Evolutionary conservation across 2,888 invertebrate species (phyloP).

Genomic region (Habroteleia sp.): DNA sequence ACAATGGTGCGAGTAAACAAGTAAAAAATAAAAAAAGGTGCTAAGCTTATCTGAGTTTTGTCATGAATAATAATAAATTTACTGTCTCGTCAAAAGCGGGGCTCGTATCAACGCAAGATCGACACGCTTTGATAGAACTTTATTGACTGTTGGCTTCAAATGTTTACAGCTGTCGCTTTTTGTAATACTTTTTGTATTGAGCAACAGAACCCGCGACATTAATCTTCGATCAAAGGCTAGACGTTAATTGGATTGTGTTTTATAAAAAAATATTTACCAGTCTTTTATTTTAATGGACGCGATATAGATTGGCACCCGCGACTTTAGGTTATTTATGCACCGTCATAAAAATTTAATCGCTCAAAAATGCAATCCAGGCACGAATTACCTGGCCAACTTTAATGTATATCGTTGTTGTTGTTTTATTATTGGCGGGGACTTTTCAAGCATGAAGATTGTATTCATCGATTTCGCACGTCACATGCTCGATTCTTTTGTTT

Average conservation of each 20-base stretch:
- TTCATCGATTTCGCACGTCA: slow-evolving; percentile 26
- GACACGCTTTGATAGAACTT: slow-evolving; percentile 24
- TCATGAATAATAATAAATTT: slow-evolving; percentile 22
- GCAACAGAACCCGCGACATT: slow-evolving; percentile 14
- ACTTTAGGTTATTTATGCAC: neutral
- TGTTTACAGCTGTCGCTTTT: slow-evolving; percentile 25
- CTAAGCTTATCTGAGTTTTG: slow-evolving; percentile 20
- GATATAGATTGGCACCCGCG: neutral
- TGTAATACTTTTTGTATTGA: slow-evolving; percentile 7
- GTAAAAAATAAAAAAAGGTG: too few species aligned
- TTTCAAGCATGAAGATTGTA: slow-evolving; percentile 31
- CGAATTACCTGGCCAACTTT: neutral
- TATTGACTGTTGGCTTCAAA: slow-evolving; percentile 22
- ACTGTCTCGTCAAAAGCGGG: slow-evolving; percentile 15
- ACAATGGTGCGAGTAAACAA: too few species aligned
- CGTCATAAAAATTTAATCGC: slow-evolving; percentile 3
- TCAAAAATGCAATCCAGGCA: neutral
- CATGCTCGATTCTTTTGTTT: slow-evolving; percentile 29
- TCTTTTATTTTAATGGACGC: slow-evolving; percentile 13
- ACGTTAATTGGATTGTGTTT: slow-evolving; percentile 19
- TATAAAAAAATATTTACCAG: slow-evolving; percentile 6
- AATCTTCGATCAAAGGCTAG: slow-evolving; percentile 20
- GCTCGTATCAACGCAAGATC: slow-evolving; percentile 18
- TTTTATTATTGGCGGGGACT: slow-evolving; percentile 19
- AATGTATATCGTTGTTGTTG: neutral